A percentile compares a stretch with the other conserved stretches of the same genome.
Evolutionary conservation across 2,888 invertebrate genomes (phyloP).

Genomic region (Bibio marci): DNA sequence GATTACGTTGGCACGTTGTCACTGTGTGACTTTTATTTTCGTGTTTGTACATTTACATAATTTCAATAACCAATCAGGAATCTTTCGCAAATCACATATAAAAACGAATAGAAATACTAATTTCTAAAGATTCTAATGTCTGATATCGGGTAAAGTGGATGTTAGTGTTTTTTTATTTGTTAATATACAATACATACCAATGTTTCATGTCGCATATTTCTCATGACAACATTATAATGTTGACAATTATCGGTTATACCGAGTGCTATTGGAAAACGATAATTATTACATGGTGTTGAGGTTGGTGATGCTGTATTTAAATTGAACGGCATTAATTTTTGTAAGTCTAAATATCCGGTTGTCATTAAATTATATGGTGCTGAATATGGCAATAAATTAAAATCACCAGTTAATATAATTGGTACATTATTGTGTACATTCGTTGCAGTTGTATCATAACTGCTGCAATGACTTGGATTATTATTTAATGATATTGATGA

Average conservation of each 20-base stretch:
- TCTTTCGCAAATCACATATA: too few species aligned
- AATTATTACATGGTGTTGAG: not conserved
- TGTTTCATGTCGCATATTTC: constrained; percentile 30
- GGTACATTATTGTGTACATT: constrained; percentile 36
- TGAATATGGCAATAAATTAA: constrained; percentile 67
- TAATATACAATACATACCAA: too few species aligned
- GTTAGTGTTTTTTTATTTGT: too few species aligned
- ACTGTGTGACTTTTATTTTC: too few species aligned
- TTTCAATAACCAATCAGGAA: too few species aligned
- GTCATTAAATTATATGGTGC: constrained; percentile 52
- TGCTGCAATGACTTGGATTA: constrained; percentile 12
- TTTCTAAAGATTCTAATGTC: too few species aligned
- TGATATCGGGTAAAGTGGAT: too few species aligned
- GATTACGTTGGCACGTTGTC: too few species aligned
- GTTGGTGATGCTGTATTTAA: not conserved
- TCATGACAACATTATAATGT: constrained; percentile 33
- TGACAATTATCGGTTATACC: constrained; percentile 42
- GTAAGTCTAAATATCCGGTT: constrained; percentile 34
- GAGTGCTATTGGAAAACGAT: constrained; percentile 21
- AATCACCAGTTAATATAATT: constrained; percentile 80
- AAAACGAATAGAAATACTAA: too few species aligned
- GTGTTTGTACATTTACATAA: too few species aligned
- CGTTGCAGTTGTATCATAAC: not conserved
- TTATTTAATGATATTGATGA: constrained; percentile 25
- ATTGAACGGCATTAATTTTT: constrained; percentile 10